Evolutionary conservation across 2,888 invertebrate genomes (phyloP), one percentile per base, ranked within the genome.

Genomic region (Drosophila tripunctata): DNA sequence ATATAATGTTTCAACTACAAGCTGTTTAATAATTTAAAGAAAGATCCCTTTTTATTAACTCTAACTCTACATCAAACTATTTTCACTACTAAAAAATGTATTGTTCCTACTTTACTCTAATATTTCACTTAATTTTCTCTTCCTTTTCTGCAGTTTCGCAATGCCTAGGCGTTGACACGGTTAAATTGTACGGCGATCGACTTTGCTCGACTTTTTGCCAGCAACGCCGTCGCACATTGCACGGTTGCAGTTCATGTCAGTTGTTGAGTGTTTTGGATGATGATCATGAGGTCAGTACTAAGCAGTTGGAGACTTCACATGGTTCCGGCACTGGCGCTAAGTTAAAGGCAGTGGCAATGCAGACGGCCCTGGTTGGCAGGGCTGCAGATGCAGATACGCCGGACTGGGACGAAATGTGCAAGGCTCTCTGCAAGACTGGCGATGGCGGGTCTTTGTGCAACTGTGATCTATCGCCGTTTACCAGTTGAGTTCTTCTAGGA

Each of bases 361-460:
- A 12, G 41, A 30, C 5, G 19, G 24, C 24, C 33, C 22, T 1
- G 17, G 10, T 27, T 8, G 43, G 15, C 1, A 2, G 2, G 5
- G 40, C 19, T 30, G 30, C 35, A 2, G 52, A 60, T 5, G 4
- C 64, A 6, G 71, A 73, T 2, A 40, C 60, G 24, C 91, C 91
- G 48, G 93, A 94, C 52, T 95, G 95, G 95, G 90, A 93, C 14
- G 92, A 92, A 54, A 93, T 95, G 93, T 95, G 95, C 90, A 92
- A 92, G 79, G 89, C 92, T 4, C 93, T 94, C 81, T 95, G 95
- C 89, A 91, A 93, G 31, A 93, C 93, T 81, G 95, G 95, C 1
- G 94, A 94, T 73, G 95, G 95, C 56, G 95, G 95, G n/a, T 93
- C 94, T 21, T 94, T 95, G 67, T 95, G 95, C 92, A 94, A 94